Percentiles rank a stretch among this genome's conserved stretches.
These are phyloP conservation scores for Pollimyrus isidori DNA, from an alignment of 2,113 vertebrate species.

Conservation along the genomic window DNA sequence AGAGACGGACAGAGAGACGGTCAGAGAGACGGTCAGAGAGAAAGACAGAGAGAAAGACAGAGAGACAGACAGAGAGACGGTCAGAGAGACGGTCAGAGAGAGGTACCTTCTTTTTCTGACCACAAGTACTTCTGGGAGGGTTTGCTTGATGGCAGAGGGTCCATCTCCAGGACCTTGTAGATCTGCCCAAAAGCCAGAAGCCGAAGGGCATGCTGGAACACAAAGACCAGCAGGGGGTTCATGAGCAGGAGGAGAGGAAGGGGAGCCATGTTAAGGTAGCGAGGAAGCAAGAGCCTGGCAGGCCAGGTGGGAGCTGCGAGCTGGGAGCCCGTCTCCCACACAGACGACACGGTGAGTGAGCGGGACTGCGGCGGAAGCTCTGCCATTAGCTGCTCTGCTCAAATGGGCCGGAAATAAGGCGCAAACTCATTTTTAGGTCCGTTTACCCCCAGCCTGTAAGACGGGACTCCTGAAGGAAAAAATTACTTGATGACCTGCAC, in stretches of 20 bases:
- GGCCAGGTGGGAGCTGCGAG: background rate
- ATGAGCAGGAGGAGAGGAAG: background rate
- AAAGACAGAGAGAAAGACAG: too few relatives aligned
- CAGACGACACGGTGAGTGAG: background rate
- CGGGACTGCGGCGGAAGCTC: background rate
- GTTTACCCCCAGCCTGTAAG: background rate
- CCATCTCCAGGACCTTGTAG: slow-evolving; percentile 97
- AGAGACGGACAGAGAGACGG: background rate
- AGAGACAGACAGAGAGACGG: too few relatives aligned
- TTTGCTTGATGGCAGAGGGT: slow-evolving; percentile 92
- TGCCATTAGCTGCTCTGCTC: background rate
- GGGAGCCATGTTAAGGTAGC: background rate
- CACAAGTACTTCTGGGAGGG: slow-evolving; percentile 93
- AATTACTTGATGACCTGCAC: background rate
- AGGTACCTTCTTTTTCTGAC: slow-evolving; percentile 93
- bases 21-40: background rate
- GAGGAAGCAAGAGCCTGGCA: background rate
- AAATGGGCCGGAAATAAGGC: background rate
- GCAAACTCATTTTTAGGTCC: background rate
- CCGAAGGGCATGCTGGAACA: slow-evolving; percentile 79
- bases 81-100: background rate
- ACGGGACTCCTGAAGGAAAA: background rate
- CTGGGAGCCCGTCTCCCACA: background rate
- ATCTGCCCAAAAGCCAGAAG: slow-evolving; percentile 97
- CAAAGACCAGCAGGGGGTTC: slow-evolving; percentile 28